These are phyloP conservation scores for Rhynchotus rufescens DNA, from an alignment of 2,797 vertebrate genomes.

Conservation along the genomic window DNA sequence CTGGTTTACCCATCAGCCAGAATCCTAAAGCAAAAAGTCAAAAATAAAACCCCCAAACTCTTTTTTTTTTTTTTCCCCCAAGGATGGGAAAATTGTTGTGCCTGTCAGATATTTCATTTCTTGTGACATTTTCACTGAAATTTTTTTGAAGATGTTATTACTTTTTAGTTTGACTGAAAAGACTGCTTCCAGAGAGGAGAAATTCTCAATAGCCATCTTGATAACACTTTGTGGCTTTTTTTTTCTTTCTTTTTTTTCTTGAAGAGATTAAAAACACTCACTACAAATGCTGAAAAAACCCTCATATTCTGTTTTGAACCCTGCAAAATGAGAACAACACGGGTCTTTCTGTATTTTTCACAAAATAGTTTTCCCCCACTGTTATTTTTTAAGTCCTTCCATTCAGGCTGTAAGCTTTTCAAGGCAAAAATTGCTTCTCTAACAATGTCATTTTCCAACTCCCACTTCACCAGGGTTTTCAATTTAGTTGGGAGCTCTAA, in stretches of 20 bases:
- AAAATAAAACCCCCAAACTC: constrained; percentile 33
- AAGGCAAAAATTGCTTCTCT: constrained; percentile 59
- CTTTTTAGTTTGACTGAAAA: constrained; percentile 60
- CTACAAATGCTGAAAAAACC: constrained; percentile 34
- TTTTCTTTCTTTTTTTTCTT: neutral
- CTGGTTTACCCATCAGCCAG: constrained; percentile 22
- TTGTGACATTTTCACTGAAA: constrained; percentile 45
- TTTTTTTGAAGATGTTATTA: constrained; percentile 49
- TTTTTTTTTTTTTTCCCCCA: constrained; percentile 20
- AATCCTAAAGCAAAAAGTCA: constrained; percentile 24
- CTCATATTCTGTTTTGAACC: neutral
- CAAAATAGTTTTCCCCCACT: neutral
- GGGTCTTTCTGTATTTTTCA: constrained; percentile 5
- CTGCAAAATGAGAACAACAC: constrained; percentile 25
- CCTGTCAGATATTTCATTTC: constrained; percentile 67
- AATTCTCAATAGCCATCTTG: constrained; percentile 35
- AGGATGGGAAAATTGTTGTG: constrained; percentile 52
- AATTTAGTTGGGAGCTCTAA: constrained; percentile 44
- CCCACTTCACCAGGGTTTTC: constrained; percentile 38
- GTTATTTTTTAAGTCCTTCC: constrained; percentile 31
- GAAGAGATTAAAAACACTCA: constrained; percentile 30
- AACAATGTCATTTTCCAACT: constrained; percentile 55
- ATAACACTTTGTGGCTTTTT: neutral
- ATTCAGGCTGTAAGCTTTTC: constrained; percentile 60
- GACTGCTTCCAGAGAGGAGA: constrained; percentile 18